These are phyloP conservation scores for Osmerus eperlanus DNA, from an alignment of 2,113 vertebrate species.

Conservation along the genomic window DNA sequence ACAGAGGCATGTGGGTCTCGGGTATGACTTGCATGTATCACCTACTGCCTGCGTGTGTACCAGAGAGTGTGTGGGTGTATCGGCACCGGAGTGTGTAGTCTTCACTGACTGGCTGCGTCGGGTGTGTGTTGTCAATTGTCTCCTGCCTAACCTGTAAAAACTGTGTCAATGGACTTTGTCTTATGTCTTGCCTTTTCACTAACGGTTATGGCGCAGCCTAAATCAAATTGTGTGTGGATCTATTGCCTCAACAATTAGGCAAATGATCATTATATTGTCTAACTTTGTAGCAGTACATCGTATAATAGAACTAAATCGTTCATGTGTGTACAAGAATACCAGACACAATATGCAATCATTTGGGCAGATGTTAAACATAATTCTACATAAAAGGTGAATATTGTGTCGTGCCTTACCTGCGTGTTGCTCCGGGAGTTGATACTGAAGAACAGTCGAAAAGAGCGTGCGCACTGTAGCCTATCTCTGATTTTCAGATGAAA, in stretches of 20 bases:
- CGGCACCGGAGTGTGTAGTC: slow-evolving; percentile 44
- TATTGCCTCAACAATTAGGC: background rate
- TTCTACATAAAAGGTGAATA: slow-evolving; percentile 38
- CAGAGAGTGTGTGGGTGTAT: slow-evolving; percentile 62
- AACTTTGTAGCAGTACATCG: too few species aligned
- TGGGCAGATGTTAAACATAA: too few species aligned
- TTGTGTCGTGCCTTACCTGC: slow-evolving; percentile 69
- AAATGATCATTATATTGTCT: background rate
- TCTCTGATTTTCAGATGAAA: slow-evolving; percentile 44
- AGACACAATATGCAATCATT: too few species aligned
- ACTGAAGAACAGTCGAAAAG: slow-evolving; percentile 51
- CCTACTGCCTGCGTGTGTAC: slow-evolving; percentile 5
- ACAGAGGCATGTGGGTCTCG: slow-evolving; percentile 45
- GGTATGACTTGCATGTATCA: slow-evolving; percentile 62
- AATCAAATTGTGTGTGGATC: background rate
- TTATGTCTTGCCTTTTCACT: background rate
- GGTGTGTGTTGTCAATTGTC: slow-evolving; percentile 19
- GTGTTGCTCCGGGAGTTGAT: slow-evolving; percentile 55
- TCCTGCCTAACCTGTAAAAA: background rate
- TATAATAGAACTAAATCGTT: too few species aligned
- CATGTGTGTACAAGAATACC: too few species aligned
- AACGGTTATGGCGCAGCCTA: slow-evolving; percentile 10
- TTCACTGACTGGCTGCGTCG: slow-evolving; percentile 10
- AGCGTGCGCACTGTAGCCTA: slow-evolving; percentile 63
- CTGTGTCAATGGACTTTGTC: background rate